Conservation (phyloP, 2,113 vertebrate genomes). For the Callaeas wilsoni region DNA sequence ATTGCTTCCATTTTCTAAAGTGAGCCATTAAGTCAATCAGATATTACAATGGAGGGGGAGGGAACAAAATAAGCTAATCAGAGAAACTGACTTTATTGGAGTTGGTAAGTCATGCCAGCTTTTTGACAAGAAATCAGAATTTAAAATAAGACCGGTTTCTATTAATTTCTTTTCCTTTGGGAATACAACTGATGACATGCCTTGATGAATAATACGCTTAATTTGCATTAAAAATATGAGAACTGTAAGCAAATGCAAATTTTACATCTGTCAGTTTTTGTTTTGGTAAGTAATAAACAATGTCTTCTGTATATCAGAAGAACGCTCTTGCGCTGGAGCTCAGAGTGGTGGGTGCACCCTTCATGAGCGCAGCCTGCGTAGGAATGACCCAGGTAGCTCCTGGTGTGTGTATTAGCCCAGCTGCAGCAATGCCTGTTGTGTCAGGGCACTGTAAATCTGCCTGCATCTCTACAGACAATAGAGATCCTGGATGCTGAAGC, state of each 20-base stretch:
- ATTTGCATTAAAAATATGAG: slow-evolving; percentile 22
- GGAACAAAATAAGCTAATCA: neutral
- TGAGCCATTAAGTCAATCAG: neutral
- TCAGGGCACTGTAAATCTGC: neutral
- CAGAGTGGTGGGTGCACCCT: no score
- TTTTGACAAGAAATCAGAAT: slow-evolving; percentile 39
- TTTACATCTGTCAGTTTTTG: neutral
- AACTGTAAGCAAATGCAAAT: slow-evolving; percentile 12
- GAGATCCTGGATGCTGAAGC: neutral
- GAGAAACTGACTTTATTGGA: neutral
- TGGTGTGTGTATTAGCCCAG: neutral
- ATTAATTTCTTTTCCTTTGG: neutral
- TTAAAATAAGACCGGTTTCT: slow-evolving; percentile 13
- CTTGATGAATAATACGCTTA: neutral
- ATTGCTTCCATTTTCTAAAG: neutral
- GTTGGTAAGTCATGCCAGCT: neutral
- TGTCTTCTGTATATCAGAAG: neutral
- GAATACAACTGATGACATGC: neutral
- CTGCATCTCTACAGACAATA: neutral
- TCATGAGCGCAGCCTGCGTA: rapidly evolving
- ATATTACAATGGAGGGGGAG: neutral
- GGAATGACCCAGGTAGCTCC: neutral
- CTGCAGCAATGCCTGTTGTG: neutral
- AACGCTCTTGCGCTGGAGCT: neutral
- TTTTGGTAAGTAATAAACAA: neutral